These are phyloP conservation scores for Halcyon senegalensis DNA, from an alignment of 2,113 vertebrate genomes.

Conservation along the genomic window DNA sequence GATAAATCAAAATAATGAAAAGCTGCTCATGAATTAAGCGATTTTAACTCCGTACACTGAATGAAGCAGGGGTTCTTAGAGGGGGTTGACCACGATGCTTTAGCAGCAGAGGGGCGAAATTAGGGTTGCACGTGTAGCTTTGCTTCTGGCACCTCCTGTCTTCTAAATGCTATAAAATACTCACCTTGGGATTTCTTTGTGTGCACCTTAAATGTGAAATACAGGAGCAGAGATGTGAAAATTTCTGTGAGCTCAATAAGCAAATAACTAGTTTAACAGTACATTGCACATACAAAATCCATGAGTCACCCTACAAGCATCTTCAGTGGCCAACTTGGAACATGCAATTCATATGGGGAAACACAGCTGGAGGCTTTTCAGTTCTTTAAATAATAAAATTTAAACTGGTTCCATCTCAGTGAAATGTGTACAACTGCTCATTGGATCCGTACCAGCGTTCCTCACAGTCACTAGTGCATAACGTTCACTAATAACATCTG, in stretches of 20 bases:
- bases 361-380: slow-evolving; percentile 1
- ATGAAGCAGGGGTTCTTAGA: neutral
- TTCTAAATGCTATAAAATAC: neutral
- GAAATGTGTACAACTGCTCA: neutral
- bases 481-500: slow-evolving; percentile 43
- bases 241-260: neutral
- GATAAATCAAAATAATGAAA: neutral
- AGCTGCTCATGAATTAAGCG: neutral
- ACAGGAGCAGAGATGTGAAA: neutral
- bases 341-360: neutral
- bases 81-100: neutral
- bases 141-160: neutral
- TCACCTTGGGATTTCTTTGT: neutral
- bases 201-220: neutral
- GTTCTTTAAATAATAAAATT: slow-evolving; percentile 22
- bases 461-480: neutral
- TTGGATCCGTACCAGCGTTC: slow-evolving; percentile 22
- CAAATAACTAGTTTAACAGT: neutral
- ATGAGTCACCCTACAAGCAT: neutral
- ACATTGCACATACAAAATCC: neutral
- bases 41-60: neutral
- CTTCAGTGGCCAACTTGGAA: neutral
- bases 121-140: neutral
- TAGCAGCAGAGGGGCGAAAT: neutral
- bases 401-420: neutral